Evolutionary conservation across 2,797 vertebrate species (phyloP).

Genomic region (Intellagama lesueurii): DNA sequence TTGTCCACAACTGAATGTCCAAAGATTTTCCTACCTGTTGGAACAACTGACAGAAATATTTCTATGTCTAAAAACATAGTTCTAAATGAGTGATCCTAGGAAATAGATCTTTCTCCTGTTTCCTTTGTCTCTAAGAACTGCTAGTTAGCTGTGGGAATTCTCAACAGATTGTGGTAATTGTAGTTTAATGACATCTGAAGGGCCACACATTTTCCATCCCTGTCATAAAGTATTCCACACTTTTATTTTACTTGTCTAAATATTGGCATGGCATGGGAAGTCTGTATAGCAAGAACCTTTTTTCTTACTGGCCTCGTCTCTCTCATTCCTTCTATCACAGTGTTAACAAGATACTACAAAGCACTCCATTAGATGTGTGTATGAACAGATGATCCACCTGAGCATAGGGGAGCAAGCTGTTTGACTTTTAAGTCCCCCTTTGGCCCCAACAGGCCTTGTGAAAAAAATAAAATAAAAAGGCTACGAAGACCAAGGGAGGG

Average conservation of each 20-base stretch:
- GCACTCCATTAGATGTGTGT: neutral
- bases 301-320: neutral
- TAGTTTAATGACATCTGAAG: neutral
- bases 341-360: neutral
- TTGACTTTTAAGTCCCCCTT: neutral
- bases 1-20: no score
- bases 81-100: no score
- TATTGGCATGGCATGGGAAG: no score
- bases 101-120: no score
- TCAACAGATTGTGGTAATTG: neutral
- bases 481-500: slow-evolving; percentile 11
- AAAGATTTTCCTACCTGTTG: no score
- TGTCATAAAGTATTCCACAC: neutral
- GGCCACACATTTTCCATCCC: neutral
- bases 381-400: slow-evolving; percentile 2
- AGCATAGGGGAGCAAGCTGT: neutral
- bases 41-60: no score
- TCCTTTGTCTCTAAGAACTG: no score
- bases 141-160: no score
- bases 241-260: neutral
- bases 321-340: neutral
- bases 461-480: slow-evolving; percentile 29
- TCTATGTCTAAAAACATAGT: no score
- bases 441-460: slow-evolving; percentile 12
- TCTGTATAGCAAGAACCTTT: neutral